phyloP scores from a whole-genome alignment of 2,113 vertebrate species.

The Sceloporus undulatus region DNA sequence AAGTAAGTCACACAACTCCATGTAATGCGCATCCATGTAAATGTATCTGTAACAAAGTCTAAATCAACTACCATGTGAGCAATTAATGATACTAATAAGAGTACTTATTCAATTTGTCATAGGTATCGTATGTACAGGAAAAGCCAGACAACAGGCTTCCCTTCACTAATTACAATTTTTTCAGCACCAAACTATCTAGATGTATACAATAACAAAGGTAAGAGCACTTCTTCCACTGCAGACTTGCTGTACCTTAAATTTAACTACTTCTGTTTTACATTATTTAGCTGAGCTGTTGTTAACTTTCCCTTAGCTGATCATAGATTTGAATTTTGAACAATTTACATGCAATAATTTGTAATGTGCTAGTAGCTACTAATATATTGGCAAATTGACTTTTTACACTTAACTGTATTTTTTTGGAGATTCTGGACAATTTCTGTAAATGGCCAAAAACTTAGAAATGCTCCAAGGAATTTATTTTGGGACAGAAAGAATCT shows the following conservation, averaged over 20 bases:
- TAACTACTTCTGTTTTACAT: neutral
- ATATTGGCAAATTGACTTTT: neutral
- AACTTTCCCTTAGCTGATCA: neutral
- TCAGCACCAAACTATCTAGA: constrained; percentile 99
- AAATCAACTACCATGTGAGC: rapidly evolving
- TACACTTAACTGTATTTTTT: neutral
- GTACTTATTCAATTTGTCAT: constrained; percentile 55
- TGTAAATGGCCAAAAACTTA: neutral
- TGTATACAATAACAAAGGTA: constrained; percentile 99
- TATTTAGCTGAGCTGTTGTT: constrained; percentile 11
- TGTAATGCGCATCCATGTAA: neutral
- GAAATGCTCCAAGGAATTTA: neutral
- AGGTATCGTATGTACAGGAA: constrained; percentile 99
- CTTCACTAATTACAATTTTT: constrained; percentile 99
- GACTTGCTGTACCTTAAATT: neutral
- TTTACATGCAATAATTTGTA: constrained; percentile 45
- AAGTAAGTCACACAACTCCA: neutral
- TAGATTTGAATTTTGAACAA: constrained; percentile 42
- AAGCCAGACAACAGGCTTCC: constrained; percentile 99
- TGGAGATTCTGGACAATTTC: neutral
- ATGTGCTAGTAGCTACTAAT: neutral
- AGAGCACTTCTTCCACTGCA: constrained; percentile 46
- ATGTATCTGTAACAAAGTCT: constrained; percentile 20
- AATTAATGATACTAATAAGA: constrained; percentile 36
- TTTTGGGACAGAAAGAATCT: no score